Percentiles rank a stretch among this genome's conserved stretches.
phyloP scores from a whole-genome alignment of 2,888 invertebrate species.

The Siphlonurus alternatus region DNA sequence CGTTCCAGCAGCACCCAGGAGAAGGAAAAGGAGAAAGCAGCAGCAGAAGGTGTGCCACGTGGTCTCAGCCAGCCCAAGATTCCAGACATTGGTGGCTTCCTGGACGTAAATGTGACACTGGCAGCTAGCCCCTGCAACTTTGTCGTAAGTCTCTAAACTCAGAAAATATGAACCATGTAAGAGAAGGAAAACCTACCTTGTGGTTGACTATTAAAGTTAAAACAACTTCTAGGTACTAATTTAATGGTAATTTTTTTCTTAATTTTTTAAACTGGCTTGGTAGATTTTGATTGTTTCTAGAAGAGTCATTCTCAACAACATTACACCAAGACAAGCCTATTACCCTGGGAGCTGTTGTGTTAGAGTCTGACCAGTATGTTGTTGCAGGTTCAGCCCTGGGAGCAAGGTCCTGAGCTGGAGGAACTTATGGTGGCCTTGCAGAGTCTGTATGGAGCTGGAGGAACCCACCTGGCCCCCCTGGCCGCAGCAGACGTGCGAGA shows the following conservation, averaged over 20 bases:
- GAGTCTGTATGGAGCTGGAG: constrained; percentile 20
- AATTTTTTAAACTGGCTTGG: too few relatives aligned
- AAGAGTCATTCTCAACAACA: too few relatives aligned
- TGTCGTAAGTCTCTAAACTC: constrained; percentile 32
- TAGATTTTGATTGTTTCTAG: too few relatives aligned
- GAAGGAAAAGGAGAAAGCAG: constrained; percentile 4
- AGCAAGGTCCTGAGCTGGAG: constrained; percentile 28
- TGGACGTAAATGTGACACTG: constrained; percentile 54
- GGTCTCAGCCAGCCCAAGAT: constrained; percentile 27
- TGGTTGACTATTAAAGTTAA: too few relatives aligned
- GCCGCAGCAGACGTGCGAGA: constrained; percentile 25
- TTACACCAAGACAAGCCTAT: too few relatives aligned
- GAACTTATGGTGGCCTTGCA: constrained; percentile 50
- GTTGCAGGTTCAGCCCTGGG: constrained; percentile 33
- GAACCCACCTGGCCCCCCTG: constrained; percentile 23
- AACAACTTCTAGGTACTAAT: too few relatives aligned
- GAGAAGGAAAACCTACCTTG: background rate
- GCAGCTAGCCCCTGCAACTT: constrained; percentile 64
- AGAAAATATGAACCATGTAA: background rate
- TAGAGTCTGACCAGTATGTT: too few relatives aligned
- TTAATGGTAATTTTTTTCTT: too few relatives aligned
- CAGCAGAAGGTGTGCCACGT: constrained; percentile 18
- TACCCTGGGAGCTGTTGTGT: too few relatives aligned
- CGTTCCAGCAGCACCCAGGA: constrained; percentile 10
- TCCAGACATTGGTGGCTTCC: constrained; percentile 34